Evolutionary conservation across 2,797 vertebrate genomes (phyloP).

Genomic region (Chrosomus eos): DNA sequence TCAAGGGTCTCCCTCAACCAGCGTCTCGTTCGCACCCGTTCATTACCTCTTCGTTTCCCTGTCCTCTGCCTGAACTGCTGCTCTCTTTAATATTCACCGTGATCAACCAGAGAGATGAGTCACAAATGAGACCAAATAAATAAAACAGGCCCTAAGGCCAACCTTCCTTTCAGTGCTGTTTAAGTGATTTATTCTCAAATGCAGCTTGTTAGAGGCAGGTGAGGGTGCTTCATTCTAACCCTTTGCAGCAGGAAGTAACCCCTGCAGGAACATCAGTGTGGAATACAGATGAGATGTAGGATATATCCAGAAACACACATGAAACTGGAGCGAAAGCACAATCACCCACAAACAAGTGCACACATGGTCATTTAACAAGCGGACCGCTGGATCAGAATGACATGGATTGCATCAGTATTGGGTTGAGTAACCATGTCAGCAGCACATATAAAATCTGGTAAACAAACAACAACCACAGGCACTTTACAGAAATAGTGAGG

Average conservation of each 20-base stretch:
- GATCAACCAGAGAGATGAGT: slow-evolving; percentile 41
- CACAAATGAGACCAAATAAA: slow-evolving; percentile 41
- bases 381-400: slow-evolving; percentile 9
- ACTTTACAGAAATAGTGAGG: not conserved
- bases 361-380: not conserved
- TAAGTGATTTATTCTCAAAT: slow-evolving; percentile 32
- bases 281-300: slow-evolving; percentile 32
- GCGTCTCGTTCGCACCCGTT: not conserved
- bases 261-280: slow-evolving; percentile 2
- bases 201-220: slow-evolving; percentile 32
- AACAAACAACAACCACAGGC: not conserved
- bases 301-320: slow-evolving; percentile 6
- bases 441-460: not conserved
- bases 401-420: slow-evolving; percentile 24
- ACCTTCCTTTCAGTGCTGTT: slow-evolving; percentile 33
- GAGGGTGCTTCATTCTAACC: slow-evolving; percentile 26
- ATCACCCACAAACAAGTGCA: not conserved
- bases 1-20: slow-evolving; percentile 4
- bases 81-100: slow-evolving; percentile 48
- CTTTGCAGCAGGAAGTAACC: slow-evolving; percentile 30
- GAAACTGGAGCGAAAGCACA: not conserved
- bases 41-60: not conserved
- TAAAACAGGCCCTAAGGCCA: slow-evolving; percentile 39
- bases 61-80: slow-evolving; percentile 30
- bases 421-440: not conserved